Percentiles rank a stretch among this genome's conserved stretches.
Evolutionary conservation across 1,140 invertebrate species (phyloP).

Genomic region (Trinorchestia longiramus): DNA sequence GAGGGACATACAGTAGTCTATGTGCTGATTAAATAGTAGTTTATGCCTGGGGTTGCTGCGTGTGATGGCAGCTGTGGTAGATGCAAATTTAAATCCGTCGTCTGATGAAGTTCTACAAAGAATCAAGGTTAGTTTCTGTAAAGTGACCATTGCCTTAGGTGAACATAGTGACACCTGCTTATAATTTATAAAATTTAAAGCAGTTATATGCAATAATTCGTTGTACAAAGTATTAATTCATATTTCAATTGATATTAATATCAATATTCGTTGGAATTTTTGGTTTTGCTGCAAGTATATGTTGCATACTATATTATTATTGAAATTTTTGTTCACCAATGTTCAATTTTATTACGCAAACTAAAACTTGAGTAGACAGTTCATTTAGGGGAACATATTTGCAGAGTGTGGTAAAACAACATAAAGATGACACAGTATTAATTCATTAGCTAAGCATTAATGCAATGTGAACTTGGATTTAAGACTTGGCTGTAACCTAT

Average conservation of each 20-base stretch:
- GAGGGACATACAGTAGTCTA: background rate
- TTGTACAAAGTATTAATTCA: background rate
- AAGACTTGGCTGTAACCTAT: too few species aligned
- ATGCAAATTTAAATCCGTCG: background rate
- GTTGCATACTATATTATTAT: too few species aligned
- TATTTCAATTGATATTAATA: background rate
- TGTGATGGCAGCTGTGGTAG: background rate
- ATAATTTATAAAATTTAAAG: background rate
- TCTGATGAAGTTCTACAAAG: background rate
- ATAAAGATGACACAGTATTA: too few species aligned
- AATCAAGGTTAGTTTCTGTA: background rate
- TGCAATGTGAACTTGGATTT: too few species aligned
- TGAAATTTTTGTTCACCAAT: too few species aligned
- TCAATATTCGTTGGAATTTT: too few species aligned
- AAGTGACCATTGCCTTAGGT: background rate
- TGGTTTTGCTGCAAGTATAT: too few species aligned
- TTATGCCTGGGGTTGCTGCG: background rate
- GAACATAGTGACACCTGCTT: background rate
- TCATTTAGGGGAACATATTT: too few species aligned
- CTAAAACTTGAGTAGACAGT: too few species aligned
- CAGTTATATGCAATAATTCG: background rate
- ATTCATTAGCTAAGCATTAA: too few species aligned
- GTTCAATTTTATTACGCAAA: too few species aligned
- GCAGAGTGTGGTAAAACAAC: too few species aligned
- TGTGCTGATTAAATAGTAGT: background rate